These are phyloP conservation scores for Aphelocoma coerulescens DNA, from an alignment of 2,113 vertebrate species.

Conservation along the genomic window DNA sequence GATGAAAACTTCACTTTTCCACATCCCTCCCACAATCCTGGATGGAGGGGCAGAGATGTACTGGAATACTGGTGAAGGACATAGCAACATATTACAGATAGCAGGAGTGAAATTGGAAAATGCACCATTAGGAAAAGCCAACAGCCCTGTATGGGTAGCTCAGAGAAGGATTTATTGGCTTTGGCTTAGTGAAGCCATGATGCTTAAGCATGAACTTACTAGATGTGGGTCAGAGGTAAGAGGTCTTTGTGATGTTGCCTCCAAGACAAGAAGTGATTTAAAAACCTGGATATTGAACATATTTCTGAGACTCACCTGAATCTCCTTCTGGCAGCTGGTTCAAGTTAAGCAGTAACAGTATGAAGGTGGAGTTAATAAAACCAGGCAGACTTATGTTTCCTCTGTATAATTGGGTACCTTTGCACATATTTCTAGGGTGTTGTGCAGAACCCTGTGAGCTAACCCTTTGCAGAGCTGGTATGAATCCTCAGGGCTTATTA, in stretches of 20 bases:
- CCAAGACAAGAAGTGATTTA: background rate
- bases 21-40: background rate
- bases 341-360: background rate
- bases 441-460: background rate
- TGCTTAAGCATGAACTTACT: background rate
- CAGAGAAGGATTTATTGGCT: background rate
- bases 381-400: background rate
- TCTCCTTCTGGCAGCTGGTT: background rate
- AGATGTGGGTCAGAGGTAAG: background rate
- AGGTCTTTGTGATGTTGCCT: background rate
- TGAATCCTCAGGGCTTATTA: background rate
- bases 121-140: background rate
- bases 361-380: background rate
- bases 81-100: background rate
- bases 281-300: background rate
- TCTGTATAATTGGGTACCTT: background rate
- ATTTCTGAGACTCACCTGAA: background rate
- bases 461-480: background rate
- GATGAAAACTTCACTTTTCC: background rate
- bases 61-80: background rate
- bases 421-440: background rate
- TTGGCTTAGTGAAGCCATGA: background rate
- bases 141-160: background rate
- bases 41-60: background rate
- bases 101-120: background rate